Evolutionary conservation across 2,797 vertebrate genomes (phyloP).

Genomic region (Phrynocephalus forsythii): DNA sequence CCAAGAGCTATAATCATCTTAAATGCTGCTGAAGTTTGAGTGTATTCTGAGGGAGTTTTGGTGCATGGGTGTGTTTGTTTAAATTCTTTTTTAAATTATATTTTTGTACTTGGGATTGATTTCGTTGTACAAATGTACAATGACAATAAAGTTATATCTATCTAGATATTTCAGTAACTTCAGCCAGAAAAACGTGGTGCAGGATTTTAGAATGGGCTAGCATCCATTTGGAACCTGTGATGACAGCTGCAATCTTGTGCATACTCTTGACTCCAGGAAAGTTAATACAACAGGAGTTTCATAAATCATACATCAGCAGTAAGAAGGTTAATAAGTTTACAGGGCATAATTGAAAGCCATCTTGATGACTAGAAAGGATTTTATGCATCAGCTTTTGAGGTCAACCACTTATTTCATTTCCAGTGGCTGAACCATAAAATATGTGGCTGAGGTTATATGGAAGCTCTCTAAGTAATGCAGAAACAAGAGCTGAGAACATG

Average conservation of each 20-base stretch:
- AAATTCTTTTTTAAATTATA: no score
- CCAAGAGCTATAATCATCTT: no score
- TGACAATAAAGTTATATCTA: no score
- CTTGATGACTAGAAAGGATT: constrained; percentile 83
- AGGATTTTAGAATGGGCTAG: constrained; percentile 34
- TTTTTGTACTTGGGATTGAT: no score
- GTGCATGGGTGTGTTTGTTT: no score
- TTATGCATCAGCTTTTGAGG: constrained; percentile 83
- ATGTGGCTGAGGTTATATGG: constrained; percentile 63
- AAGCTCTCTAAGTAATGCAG: constrained; percentile 58
- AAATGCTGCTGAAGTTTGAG: no score
- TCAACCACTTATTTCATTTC: constrained; percentile 82
- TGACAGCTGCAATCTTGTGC: constrained; percentile 13
- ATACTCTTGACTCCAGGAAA: constrained; percentile 60
- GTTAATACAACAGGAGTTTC: constrained; percentile 76
- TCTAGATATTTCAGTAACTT: neutral
- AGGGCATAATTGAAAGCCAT: constrained; percentile 82
- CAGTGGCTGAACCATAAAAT: constrained; percentile 77
- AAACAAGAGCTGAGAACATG: constrained; percentile 27
- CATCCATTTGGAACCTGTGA: constrained; percentile 41
- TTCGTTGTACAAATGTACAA: no score
- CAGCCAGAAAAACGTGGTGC: neutral
- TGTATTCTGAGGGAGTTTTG: no score
- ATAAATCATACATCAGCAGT: constrained; percentile 82
- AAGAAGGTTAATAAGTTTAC: constrained; percentile 85